Conservation (phyloP, 2,113 vertebrate species). For the Corydoras sp. region DNA sequence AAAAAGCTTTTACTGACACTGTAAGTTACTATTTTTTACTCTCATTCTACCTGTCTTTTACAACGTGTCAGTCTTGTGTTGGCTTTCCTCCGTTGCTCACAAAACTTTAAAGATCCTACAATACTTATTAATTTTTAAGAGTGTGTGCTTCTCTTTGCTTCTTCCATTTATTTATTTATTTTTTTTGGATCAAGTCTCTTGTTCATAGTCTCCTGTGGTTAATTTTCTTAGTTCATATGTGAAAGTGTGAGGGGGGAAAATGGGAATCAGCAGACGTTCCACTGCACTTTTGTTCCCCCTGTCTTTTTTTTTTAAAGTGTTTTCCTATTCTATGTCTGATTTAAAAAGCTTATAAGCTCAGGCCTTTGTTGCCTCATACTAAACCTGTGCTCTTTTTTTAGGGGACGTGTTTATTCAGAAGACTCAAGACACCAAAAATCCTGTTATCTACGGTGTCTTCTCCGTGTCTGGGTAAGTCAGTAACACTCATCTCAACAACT, state of each 20-base stretch:
- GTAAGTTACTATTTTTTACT: too few relatives aligned
- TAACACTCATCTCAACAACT: not conserved
- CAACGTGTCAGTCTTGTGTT: too few relatives aligned
- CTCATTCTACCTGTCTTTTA: too few relatives aligned
- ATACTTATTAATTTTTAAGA: too few relatives aligned
- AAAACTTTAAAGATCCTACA: too few relatives aligned
- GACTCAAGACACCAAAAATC: conserved; percentile 94
- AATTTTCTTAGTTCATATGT: not conserved
- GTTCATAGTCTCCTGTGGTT: too few relatives aligned
- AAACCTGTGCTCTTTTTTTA: conserved; percentile 54
- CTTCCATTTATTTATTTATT: conserved; percentile 6
- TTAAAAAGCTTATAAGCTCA: not conserved
- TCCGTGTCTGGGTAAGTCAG: conserved; percentile 86
- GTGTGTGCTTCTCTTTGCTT: conserved; percentile 24
- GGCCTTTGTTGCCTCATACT: conserved; percentile 4
- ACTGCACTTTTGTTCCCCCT: conserved; percentile 12
- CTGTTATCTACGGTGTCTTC: conserved; percentile 94
- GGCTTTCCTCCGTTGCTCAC: too few relatives aligned
- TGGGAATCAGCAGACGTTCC: not conserved
- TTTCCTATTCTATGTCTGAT: not conserved
- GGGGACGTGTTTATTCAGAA: conserved; percentile 96
- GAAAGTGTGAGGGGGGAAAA: not conserved
- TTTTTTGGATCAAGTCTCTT: conserved; percentile 18
- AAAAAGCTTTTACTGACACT: too few relatives aligned
- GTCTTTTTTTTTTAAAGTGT: conserved; percentile 8